Evolutionary conservation across 2,113 vertebrate species (phyloP).

Genomic region (Apodemus sylvaticus): DNA sequence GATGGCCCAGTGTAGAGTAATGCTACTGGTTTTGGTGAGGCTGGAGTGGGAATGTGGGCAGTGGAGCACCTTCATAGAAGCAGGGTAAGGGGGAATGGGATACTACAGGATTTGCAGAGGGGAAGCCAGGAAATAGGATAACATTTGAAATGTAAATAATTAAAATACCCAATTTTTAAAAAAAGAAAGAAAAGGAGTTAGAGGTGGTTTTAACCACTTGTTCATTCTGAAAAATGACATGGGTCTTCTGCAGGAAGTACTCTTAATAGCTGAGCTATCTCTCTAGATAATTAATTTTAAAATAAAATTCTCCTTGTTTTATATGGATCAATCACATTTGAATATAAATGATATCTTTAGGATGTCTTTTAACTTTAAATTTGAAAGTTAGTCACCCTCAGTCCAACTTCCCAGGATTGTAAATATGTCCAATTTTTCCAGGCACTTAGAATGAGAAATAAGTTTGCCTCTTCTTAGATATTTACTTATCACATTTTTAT

Average conservation of each 20-base stretch:
- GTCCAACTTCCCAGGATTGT: neutral
- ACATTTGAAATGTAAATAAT: too few relatives aligned
- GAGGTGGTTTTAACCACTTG: too few relatives aligned
- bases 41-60: too few relatives aligned
- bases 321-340: neutral
- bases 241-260: neutral
- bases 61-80: too few relatives aligned
- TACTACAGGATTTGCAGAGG: too few relatives aligned
- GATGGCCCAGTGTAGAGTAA: too few relatives aligned
- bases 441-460: neutral
- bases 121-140: too few relatives aligned
- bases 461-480: neutral
- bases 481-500: conserved; percentile 8
- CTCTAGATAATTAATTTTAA: neutral
- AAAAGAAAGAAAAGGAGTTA: neutral
- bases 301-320: neutral
- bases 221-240: neutral
- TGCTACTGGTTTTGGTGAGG: too few relatives aligned
- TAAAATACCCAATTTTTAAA: too few relatives aligned
- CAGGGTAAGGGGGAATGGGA: too few relatives aligned
- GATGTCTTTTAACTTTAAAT: neutral
- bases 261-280: neutral
- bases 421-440: neutral
- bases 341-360: conserved; percentile 1
- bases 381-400: neutral